These are phyloP conservation scores for Garra rufa DNA, from an alignment of 2,113 vertebrate species.

Conservation along the genomic window DNA sequence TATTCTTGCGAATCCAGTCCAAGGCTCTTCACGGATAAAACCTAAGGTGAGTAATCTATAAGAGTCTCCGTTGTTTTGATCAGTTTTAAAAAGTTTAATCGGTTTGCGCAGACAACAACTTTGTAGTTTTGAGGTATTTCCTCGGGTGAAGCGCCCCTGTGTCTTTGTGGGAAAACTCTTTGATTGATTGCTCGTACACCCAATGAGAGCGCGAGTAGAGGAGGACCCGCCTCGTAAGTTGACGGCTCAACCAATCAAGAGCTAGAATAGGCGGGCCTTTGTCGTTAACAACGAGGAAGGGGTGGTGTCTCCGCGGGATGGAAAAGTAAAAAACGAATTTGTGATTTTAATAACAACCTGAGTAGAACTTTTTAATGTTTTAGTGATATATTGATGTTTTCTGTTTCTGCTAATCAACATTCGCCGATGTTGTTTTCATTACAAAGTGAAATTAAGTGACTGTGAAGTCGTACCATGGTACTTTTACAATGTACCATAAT, in stretches of 20 bases:
- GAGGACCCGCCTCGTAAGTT: neutral
- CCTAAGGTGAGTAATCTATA: neutral
- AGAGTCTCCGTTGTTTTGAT: neutral
- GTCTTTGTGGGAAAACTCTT: conserved; percentile 45
- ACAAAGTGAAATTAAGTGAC: neutral
- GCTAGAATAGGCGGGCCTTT: conserved; percentile 2
- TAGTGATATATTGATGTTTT: neutral
- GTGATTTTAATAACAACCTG: neutral
- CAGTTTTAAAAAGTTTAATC: neutral
- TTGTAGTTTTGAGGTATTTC: neutral
- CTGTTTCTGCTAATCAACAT: neutral
- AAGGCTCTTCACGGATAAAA: neutral
- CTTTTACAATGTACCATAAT: neutral
- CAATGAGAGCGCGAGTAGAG: conserved; percentile 3
- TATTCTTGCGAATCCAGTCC: neutral
- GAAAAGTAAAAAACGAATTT: conserved; percentile 22
- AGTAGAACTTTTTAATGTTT: neutral
- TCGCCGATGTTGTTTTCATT: neutral
- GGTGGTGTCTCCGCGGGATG: conserved; percentile 9
- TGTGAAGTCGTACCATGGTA: neutral
- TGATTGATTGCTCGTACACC: conserved; percentile 17
- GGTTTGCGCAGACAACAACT: neutral
- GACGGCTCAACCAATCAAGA: conserved; percentile 37
- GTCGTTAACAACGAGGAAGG: conserved; percentile 33
- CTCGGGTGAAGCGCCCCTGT: neutral